phyloP scores from a whole-genome alignment of 2,113 vertebrate species.

The Kryptolebias marmoratus region DNA sequence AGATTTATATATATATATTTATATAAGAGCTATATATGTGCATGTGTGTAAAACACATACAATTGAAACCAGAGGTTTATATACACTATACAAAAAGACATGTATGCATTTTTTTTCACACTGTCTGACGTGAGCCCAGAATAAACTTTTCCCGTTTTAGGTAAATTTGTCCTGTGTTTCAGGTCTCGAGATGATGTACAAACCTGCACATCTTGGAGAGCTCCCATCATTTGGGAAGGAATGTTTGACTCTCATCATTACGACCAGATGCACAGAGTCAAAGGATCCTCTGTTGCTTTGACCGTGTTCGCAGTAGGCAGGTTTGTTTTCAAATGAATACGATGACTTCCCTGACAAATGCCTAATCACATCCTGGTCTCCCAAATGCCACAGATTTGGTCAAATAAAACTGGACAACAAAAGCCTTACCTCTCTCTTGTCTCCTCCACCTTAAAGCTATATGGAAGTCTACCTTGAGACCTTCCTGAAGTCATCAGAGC shows the following conservation, averaged over 20 bases:
- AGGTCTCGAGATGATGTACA: slow-evolving; percentile 76
- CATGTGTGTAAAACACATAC: no score
- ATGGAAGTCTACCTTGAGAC: slow-evolving; percentile 69
- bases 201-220: slow-evolving; percentile 82
- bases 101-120: no score
- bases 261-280: slow-evolving; percentile 51
- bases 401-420: neutral
- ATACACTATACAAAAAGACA: no score
- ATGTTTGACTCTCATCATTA: slow-evolving; percentile 75
- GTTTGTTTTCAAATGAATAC: slow-evolving; percentile 58
- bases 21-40: no score
- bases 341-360: neutral
- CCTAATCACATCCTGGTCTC: neutral
- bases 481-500: slow-evolving; percentile 80
- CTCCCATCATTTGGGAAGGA: slow-evolving; percentile 83
- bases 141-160: no score
- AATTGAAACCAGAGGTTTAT: no score
- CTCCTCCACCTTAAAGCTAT: slow-evolving; percentile 62
- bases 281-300: slow-evolving; percentile 78
- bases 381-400: neutral
- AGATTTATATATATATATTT: no score
- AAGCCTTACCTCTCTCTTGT: neutral
- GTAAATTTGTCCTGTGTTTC: neutral
- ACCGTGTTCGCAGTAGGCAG: slow-evolving; percentile 85
- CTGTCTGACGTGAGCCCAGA: no score